These are phyloP conservation scores for Oryzias curvinotus DNA, from an alignment of 2,113 vertebrate species.

Conservation along the genomic window DNA sequence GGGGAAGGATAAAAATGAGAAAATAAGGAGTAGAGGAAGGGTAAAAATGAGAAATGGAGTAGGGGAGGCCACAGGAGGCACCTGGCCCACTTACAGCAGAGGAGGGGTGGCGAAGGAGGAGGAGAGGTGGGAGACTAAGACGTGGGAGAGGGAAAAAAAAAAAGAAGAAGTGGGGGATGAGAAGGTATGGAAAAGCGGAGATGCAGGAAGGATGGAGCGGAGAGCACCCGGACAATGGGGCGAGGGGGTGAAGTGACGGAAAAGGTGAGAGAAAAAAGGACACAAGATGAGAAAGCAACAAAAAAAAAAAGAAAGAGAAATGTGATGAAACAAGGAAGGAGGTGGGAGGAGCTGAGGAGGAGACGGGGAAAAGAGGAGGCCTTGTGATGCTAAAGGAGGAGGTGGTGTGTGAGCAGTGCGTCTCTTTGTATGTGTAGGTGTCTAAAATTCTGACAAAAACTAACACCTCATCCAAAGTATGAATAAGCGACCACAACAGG, in stretches of 20 bases:
- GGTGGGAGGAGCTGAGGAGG: constrained; percentile 22
- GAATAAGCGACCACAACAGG: constrained; percentile 69
- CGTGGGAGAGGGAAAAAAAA: constrained; percentile 49
- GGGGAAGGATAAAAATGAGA: constrained; percentile 68
- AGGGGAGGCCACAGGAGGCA: constrained; percentile 80
- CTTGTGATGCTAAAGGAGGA: constrained; percentile 62
- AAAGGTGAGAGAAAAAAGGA: constrained; percentile 44
- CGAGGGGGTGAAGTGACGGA: constrained; percentile 29
- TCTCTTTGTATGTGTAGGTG: constrained; percentile 44
- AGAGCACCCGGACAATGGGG: constrained; percentile 20
- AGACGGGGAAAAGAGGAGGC: constrained; percentile 42
- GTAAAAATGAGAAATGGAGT: constrained; percentile 81
- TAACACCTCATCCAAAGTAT: constrained; percentile 70
- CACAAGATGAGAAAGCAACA: constrained; percentile 26
- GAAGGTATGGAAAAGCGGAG: constrained; percentile 28
- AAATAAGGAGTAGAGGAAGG: constrained; percentile 71
- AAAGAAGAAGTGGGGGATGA: constrained; percentile 25
- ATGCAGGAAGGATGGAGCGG: constrained; percentile 35
- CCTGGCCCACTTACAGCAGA: constrained; percentile 78
- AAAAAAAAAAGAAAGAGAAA: constrained; percentile 7
- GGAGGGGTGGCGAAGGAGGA: constrained; percentile 55
- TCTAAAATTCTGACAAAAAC: constrained; percentile 68
- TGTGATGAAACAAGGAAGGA: constrained; percentile 37
- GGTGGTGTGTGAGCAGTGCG: constrained; percentile 45
- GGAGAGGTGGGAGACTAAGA: constrained; percentile 61